These are phyloP conservation scores for Glyptemys insculpta DNA, from an alignment of 2,797 vertebrate species.

Conservation along the genomic window DNA sequence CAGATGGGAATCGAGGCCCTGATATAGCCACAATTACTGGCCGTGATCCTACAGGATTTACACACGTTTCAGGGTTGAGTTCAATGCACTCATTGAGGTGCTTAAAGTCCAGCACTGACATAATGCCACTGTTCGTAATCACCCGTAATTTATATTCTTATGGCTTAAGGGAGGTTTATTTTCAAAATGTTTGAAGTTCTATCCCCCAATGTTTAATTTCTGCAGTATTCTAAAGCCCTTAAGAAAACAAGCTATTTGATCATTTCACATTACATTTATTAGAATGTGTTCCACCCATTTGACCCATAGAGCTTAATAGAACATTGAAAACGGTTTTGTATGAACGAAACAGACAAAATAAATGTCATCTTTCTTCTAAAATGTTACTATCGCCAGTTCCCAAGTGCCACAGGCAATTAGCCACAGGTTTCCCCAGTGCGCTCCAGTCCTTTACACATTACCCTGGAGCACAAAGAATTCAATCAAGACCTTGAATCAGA, in stretches of 20 bases:
- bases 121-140: background rate
- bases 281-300: background rate
- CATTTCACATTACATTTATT: background rate
- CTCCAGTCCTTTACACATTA: background rate
- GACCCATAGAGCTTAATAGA: background rate
- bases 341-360: background rate
- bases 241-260: background rate
- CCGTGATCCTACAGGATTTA: background rate
- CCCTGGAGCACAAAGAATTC: background rate
- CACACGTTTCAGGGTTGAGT: background rate
- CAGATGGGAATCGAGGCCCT: background rate
- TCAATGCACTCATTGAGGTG: background rate
- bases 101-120: background rate
- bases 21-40: background rate
- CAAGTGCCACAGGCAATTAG: background rate
- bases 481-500: background rate
- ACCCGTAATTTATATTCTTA: background rate
- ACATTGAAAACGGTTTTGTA: background rate
- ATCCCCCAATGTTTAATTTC: background rate
- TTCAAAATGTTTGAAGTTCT: background rate
- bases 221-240: background rate
- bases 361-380: too few species aligned
- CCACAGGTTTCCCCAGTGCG: background rate
- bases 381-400: background rate
- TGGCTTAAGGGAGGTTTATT: background rate